Base-by-base conservation (phyloP, 2,113 vertebrate genomes). In the Heterotilapia buettikoferi region DNA sequence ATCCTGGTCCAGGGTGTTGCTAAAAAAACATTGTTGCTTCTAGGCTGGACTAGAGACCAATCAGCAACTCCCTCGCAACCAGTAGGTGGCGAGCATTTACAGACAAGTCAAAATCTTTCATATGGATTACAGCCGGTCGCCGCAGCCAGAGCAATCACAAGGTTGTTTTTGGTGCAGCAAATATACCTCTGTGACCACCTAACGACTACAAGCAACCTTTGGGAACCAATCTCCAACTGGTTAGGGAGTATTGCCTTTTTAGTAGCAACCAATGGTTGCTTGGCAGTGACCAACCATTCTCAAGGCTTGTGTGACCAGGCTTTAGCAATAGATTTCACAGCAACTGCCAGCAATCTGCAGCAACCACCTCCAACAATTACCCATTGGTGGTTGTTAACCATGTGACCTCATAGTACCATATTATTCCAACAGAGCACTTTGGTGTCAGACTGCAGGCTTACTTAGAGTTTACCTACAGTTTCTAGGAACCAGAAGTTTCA, bases 91-190 rank as follows among this genome's bases (percentile, higher is more conserved):
- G 18, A 63, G 31, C 59, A 5, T 63, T 63, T 36, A 36, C 31
- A 36, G 18, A 63, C 59, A 63, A 63, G 29, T 63, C 29, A 14
- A 0, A 11, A n/a, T 36, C 31, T 63, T 63, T 9, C 31, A 63
- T n/a, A 0, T 33, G 5, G 31, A 11, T 0, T 63, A 63, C 29
- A 63, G 59, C 9, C 5, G 3, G 16, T 19, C 33, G 9, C 31
- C 0, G 2, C 59, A 36, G 10, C 59, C 29, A 3, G 9, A 33
- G 31, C 1, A 36, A 63, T 63, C 6, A 36, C 31, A 33, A 33
- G 57, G 57, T 18, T 31, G 29, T 61, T 63, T 63, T 33, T 11
- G 18, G 16, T 63, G 31, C 0, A 2, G 61, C 6, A 38, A 36
- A 36, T 66, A 36, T 36, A n/a, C 61, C 31, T 36, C 31, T 38